Base-by-base conservation (phyloP, 2,888 invertebrate genomes). In the Drosophila tripunctata region DNA sequence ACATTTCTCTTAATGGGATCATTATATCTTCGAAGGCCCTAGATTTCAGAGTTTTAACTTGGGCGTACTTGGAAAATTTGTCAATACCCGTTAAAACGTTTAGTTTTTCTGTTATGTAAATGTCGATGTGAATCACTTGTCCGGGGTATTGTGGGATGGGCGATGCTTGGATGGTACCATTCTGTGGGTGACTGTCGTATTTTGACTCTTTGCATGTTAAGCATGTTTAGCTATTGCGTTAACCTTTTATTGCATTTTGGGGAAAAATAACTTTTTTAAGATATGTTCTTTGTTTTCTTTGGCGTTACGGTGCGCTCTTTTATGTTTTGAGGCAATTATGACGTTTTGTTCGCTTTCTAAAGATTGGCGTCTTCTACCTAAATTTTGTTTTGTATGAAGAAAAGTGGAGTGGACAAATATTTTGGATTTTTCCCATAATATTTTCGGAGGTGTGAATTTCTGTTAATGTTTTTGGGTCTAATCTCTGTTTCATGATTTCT, bases 381-480 rank as follows among this genome's bases (percentile, higher is more conserved):
- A n/a, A n/a, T n/a, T n/a, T n/a, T n/a, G n/a, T n/a, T n/a, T n/a
- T n/a, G n/a, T n/a, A n/a, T n/a, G n/a, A n/a, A n/a, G n/a, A n/a
- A n/a, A n/a, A 68, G 19, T 31, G 47, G 3, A 30, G 1, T 3
- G 48, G 52, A 12, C 43, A 43, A 0, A 52, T 22, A 1, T 57
- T 47, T 24, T 58, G 47, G 8, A 58, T 64, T 22, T 41, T 58
- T 30, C 43, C 43, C 52, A 58, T 57, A 22, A 61, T 44, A 17
- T 8, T 38, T 41, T 67, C 56, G 3, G 58, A 15, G 1, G 70
- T 60, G 6, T 40, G 17, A 0, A 61, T 0, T n/a, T 50, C 52
- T 10, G 64, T 67, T 21, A 47, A 7, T 1, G 65, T n/a, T 2
- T 41, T 58, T 6, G 68, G 52, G 6, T 51, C 45, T 15, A 56